Evolutionary conservation across 2,888 invertebrate genomes (phyloP).

Genomic region (Lucinisca nassula): DNA sequence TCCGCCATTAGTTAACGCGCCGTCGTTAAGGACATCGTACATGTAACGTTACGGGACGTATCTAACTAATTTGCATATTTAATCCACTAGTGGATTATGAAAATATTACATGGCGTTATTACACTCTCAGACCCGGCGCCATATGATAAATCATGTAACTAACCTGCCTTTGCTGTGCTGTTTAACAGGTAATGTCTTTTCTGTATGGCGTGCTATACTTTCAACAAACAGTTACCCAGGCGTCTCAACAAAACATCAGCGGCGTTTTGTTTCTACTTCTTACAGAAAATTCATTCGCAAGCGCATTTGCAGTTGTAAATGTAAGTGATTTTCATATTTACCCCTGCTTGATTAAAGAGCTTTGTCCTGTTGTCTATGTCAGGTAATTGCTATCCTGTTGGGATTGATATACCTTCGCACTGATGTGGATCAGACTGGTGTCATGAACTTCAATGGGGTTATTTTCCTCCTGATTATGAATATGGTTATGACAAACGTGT

Average conservation of each 20-base stretch:
- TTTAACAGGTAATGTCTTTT: neutral
- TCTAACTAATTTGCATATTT: no score
- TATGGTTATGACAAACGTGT: conserved; percentile 95
- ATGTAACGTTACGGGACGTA: no score
- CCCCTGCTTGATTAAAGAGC: neutral
- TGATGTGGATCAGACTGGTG: conserved; percentile 93
- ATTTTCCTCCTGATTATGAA: conserved; percentile 81
- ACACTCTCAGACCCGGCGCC: no score
- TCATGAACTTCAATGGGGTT: conserved; percentile 88
- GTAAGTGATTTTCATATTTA: conserved; percentile 90
- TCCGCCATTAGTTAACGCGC: no score
- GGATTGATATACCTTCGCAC: conserved; percentile 95
- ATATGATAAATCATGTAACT: no score
- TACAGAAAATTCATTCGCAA: conserved; percentile 92
- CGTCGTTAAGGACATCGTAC: no score
- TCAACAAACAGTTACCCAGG: neutral
- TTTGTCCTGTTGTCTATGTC: neutral
- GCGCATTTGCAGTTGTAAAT: conserved; percentile 97
- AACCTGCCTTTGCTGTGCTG: neutral
- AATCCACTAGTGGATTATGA: no score
- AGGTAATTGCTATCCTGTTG: conserved; percentile 95
- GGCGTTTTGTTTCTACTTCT: neutral
- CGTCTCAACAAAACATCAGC: neutral
- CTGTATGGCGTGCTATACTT: neutral
- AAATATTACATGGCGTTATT: no score